A percentile compares a stretch with the other conserved stretches of the same genome.
Evolutionary conservation across 2,113 vertebrate genomes (phyloP).

Genomic region (Redunca redunca): DNA sequence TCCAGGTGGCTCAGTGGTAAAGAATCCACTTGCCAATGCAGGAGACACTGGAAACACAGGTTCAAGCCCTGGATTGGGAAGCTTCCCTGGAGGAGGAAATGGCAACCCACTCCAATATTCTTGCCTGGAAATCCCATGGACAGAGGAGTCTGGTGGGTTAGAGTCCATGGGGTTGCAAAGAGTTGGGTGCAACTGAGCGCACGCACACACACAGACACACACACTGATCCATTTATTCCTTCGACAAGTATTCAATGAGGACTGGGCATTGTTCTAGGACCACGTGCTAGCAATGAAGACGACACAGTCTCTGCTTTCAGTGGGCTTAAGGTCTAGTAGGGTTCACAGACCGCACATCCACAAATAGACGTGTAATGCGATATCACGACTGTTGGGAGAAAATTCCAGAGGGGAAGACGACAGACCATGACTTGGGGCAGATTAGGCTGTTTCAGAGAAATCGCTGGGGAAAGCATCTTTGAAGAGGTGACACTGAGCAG

Average conservation of each 20-base stretch:
- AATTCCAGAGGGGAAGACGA: neutral
- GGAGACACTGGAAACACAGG: neutral
- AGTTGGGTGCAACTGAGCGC: neutral
- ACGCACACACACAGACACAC: rapidly evolving
- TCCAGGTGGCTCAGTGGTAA: neutral
- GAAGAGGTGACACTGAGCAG: neutral
- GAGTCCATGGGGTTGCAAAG: neutral
- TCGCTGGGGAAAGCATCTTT: neutral
- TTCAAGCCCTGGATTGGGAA: neutral
- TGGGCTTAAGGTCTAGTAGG: neutral
- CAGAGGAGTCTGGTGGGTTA: neutral
- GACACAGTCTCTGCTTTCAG: neutral
- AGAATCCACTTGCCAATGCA: neutral
- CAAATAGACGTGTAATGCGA: neutral
- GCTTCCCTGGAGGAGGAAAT: neutral
- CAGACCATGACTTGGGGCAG: neutral
- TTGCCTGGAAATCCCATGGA: neutral
- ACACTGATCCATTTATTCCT: neutral
- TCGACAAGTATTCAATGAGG: neutral
- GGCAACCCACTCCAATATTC: neutral
- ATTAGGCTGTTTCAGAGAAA: neutral
- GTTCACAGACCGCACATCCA: neutral
- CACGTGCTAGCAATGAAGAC: neutral
- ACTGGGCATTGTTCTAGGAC: neutral
- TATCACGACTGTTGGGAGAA: neutral